These are phyloP conservation scores for Meriones unguiculatus DNA, from an alignment of 2,113 vertebrate genomes.

Conservation along the genomic window DNA sequence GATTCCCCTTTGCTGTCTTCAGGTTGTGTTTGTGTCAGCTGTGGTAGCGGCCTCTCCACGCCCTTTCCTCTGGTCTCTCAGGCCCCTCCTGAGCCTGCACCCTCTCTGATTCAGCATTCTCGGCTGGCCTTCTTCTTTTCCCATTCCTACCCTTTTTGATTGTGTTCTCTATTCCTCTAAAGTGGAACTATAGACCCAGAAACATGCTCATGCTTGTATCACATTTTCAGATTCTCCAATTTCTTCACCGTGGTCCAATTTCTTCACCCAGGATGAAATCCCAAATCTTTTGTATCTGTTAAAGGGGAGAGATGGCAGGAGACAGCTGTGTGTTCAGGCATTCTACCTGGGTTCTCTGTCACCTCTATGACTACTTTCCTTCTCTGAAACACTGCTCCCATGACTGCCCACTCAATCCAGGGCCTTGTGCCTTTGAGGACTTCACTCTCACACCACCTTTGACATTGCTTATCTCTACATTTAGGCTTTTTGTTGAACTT, in stretches of 20 bases:
- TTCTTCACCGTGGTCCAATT: background rate
- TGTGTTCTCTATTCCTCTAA: slow-evolving; percentile 23
- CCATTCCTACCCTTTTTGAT: background rate
- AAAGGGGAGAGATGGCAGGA: background rate
- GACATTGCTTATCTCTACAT: background rate
- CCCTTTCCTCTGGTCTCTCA: rapidly evolving
- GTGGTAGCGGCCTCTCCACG: background rate
- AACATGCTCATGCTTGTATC: background rate
- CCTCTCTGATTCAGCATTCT: background rate
- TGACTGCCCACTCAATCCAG: background rate
- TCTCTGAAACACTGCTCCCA: background rate
- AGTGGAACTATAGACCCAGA: background rate
- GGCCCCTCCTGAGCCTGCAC: background rate
- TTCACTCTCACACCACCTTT: background rate
- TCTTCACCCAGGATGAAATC: background rate
- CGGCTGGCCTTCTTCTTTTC: background rate
- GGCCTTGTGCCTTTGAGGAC: background rate
- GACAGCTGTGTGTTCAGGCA: background rate
- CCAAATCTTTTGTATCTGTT: background rate
- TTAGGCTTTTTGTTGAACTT: background rate
- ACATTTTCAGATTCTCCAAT: slow-evolving; percentile 1
- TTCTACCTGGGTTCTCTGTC: background rate
- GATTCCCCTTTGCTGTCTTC: background rate
- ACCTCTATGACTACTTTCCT: background rate
- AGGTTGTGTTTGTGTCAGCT: background rate